Evolutionary conservation across 1,140 invertebrate genomes (phyloP), one percentile per base, ranked within the genome.

Genomic region (Bombus waltoni): DNA sequence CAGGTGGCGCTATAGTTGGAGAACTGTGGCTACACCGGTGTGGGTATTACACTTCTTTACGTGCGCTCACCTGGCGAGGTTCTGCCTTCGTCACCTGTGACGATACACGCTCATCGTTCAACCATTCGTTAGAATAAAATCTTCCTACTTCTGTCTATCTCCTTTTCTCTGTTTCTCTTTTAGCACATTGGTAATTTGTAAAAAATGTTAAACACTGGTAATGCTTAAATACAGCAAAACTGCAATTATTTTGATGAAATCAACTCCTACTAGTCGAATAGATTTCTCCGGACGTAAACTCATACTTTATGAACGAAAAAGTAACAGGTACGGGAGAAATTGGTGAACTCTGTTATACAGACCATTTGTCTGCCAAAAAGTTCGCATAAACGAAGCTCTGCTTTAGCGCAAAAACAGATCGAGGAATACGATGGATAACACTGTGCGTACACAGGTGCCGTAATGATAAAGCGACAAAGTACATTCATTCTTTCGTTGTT

Each of bases 1-100:
- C 90, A 91, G 90, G 90, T 90, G 89, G 89, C 90, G 89, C 89
- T 84, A 87, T 74, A n/a, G 76, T 83, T 88, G 86, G 76, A 88
- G 85, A 91, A 88, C 86, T 57, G 57, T 73, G 53, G 78, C 70
- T 28, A 28, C 13, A 22, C 71, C 81, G 77, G 78, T 73, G 75
- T 89, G 88, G 88, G 83, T 88, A 85, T 47, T 40, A 66, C 87
- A 87, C 88, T 89, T 80, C 80, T 79, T 77, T 71, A 75, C 75
- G 85, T 57, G 80, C 76, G 70, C 72, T 89, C 88, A 83, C 81
- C 88, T 89, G 85, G 38, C 76, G 68, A 89, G 83, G 62, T 44
- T 78, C 81, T 70, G 44, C 62, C 75, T 72, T 72, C 35, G 40
- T 85, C 83, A 89, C 65, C 83, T 73, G 82, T 10, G n/a, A 35